These are phyloP conservation scores for Chaunax sp. DNA, from an alignment of 2,797 vertebrate genomes.

Conservation along the genomic window DNA sequence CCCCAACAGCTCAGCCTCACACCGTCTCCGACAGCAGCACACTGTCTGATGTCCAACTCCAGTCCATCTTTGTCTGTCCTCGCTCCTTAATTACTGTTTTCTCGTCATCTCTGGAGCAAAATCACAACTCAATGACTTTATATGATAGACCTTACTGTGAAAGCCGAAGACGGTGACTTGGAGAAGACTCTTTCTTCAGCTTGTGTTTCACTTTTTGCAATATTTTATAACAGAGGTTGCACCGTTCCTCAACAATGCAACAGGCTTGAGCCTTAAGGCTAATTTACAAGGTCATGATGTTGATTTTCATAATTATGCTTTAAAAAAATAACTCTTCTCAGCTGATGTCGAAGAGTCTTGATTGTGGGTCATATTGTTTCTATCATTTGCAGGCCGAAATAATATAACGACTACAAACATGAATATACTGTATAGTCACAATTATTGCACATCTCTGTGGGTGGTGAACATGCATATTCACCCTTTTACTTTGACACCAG, in stretches of 20 bases:
- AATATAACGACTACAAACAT: conserved; percentile 11
- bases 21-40: conserved; percentile 48
- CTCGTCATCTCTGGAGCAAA: conserved; percentile 54
- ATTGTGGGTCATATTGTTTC: conserved; percentile 4
- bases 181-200: conserved; percentile 15
- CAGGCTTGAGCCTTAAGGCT: conserved; percentile 47
- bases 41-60: conserved; percentile 47
- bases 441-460: conserved; percentile 18
- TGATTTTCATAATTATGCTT: conserved; percentile 46
- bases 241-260: conserved; percentile 14
- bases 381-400: neutral
- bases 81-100: conserved; percentile 73
- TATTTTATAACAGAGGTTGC: conserved; percentile 37
- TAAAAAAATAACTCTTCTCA: conserved; percentile 7
- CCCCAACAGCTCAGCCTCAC: conserved; percentile 30
- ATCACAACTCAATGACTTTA: conserved; percentile 57
- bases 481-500: conserved; percentile 42
- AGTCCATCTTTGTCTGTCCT: conserved; percentile 30
- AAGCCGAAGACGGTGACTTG: conserved; percentile 36
- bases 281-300: conserved; percentile 30
- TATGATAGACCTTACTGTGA: conserved; percentile 35
- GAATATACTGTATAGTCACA: neutral
- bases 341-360: conserved; percentile 5
- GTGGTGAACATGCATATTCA: conserved; percentile 21
- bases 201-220: neutral